A percentile compares a stretch with the other conserved stretches of the same genome.
Conservation (phyloP, 2,797 vertebrate genomes). For the Chlorospingus flavigularis region DNA sequence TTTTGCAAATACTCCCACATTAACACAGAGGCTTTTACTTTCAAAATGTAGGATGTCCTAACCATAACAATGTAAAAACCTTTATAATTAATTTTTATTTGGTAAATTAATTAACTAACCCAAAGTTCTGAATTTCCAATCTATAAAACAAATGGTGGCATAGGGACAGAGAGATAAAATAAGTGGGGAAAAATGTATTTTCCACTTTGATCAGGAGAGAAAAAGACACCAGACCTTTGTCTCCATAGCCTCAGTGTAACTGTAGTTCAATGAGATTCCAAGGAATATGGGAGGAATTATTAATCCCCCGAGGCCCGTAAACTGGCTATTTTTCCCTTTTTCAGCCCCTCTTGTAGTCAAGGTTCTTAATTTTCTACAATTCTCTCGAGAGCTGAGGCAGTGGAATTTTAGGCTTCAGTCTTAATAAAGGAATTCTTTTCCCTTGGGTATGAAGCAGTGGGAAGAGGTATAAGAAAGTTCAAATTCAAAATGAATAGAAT, state of each 20-base stretch:
- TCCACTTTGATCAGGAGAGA: slow-evolving; percentile 69
- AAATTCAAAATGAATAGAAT: slow-evolving; percentile 32
- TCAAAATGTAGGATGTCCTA: not conserved
- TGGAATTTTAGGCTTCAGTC: slow-evolving; percentile 54
- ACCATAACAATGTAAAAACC: not conserved
- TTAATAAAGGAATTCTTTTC: slow-evolving; percentile 45
- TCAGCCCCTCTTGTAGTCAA: slow-evolving; percentile 62
- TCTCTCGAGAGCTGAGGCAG: slow-evolving; percentile 64
- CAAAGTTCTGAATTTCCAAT: not conserved
- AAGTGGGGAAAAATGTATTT: not conserved
- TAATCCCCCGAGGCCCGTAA: slow-evolving; percentile 72
- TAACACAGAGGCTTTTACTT: not conserved
- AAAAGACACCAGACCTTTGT: slow-evolving; percentile 53
- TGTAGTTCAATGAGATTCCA: slow-evolving; percentile 79
- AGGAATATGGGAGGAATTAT: slow-evolving; percentile 76
- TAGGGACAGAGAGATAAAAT: not conserved
- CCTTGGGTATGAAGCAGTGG: slow-evolving; percentile 20
- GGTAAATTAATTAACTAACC: not conserved
- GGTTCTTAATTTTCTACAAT: slow-evolving; percentile 59
- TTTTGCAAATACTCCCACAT: not conserved
- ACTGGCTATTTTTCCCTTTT: slow-evolving; percentile 61
- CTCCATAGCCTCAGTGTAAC: slow-evolving; percentile 68
- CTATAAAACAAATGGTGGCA: not conserved
- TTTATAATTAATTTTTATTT: not conserved
- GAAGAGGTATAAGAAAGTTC: slow-evolving; percentile 42